Evolutionary conservation across 2,113 vertebrate species (phyloP), one percentile per base, ranked within the genome.

Genomic region (Motacilla alba): DNA sequence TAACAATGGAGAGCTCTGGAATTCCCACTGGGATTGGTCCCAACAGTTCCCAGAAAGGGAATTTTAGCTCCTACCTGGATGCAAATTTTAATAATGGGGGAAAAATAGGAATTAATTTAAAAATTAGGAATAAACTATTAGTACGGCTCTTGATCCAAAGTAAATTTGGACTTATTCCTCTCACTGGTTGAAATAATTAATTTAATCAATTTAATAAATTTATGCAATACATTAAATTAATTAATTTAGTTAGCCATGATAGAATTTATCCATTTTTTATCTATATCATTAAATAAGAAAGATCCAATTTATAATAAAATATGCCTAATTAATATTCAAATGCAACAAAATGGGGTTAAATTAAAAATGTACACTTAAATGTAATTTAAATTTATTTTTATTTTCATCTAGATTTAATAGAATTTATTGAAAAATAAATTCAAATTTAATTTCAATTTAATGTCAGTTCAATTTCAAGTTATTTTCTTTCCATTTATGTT

Each of bases 1-100:
- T 31, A 43, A 43, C 21, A 5, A 11, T 1, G 0, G 2, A 19
- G 50, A 62, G n/a, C 5, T 53, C 6, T 62, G 30, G 8, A 8
- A 46, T 11, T 74, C 15, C 1, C 0, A 1, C 6, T 5, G 12
- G 39, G 7, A 46, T 12, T 69, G 20, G 6, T 31, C 69, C 10
- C 4, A 60, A 7, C 7, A 47, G n/a, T 14, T 14, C 31, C 13
- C n/a, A 35, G 33, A 22, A 44, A 37, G 49, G 56, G 23, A 49
- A 41, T 75, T 79, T 59, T 10, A 39, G 17, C 19, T 35, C 62
- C 33, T 68, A 67, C 3, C 3, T 31, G 43, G 53, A 75, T 53
- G 11, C 30, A 52, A 50, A 30, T 23, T 68, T 33, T 39, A 70
- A 30, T 15, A 13, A 9, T 2, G 31, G 2, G 2, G 22, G 30